Base-by-base conservation (phyloP, 2,113 vertebrate species). In the Lutjanus erythropterus region DNA sequence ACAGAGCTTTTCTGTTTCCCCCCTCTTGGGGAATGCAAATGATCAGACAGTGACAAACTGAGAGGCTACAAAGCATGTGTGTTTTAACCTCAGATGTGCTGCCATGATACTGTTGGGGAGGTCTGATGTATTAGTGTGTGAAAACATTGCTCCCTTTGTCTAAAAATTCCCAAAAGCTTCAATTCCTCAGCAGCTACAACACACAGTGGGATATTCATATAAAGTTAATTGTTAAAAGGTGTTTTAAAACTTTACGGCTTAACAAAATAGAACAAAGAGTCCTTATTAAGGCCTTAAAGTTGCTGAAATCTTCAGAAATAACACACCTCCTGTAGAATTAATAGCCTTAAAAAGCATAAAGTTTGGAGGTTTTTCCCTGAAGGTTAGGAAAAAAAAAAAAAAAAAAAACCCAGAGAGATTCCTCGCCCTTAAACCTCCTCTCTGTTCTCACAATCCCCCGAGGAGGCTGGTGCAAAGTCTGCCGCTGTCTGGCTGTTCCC, bases 401-500 rank as follows among this genome's bases (percentile, higher is more conserved):
- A 50, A 25, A 52, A 49, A 50, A 50, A 23, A 33, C n/a, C 37
- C 14, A 0, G 61, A 89, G 77, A 84, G 88, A 88, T 85, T 80
- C 84, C 75, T 90, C 58, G n/a, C 71, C 71, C 89, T 84, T 75
- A 91, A 91, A 91, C 88, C 86, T 85, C 61, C 59, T 88, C 86
- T 87, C 86, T 90, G 89, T 91, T 89, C 91, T 84, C 86, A 81
- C 84, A 92, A 91, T 90, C 86, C 91, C 83, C 78, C 1, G 35
- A 81, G 87, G 85, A 90, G 89, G 86, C 87, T 91, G 92, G 87
- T 92, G 93, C 91, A 92, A 93, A 93, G 93, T 94, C 94, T 94
- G 94, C 93, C 86, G 64, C 90, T 89, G 91, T 93, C 93, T 93
- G 92, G 86, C 92, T 94, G 95, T 95, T 95, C 90, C 94, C 94